These are phyloP conservation scores for Amitus sp. DNA, from an alignment of 2,888 invertebrate species.

Conservation along the genomic window DNA sequence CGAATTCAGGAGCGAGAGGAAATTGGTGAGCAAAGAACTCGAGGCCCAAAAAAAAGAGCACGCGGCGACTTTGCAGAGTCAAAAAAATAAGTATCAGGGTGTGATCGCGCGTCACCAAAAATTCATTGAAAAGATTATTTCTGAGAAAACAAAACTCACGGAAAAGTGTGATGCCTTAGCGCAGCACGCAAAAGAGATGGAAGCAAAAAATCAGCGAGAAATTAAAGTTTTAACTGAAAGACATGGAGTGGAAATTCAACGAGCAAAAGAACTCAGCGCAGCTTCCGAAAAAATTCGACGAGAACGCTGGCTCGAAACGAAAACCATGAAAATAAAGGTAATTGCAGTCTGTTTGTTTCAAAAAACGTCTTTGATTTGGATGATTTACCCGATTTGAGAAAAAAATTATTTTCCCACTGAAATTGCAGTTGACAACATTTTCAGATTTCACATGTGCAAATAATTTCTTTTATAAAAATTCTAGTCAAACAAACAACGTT, in stretches of 20 bases:
- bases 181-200: conserved; percentile 73
- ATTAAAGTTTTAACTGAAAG: conserved; percentile 79
- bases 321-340: conserved; percentile 87
- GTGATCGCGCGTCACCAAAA: conserved; percentile 82
- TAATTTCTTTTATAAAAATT: too few relatives aligned
- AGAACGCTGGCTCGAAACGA: conserved; percentile 85
- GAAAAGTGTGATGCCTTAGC: conserved; percentile 79
- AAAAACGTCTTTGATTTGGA: neutral
- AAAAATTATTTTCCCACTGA: too few relatives aligned
- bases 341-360: neutral
- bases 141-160: conserved; percentile 81
- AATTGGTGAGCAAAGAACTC: conserved; percentile 62
- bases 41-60: conserved; percentile 64
- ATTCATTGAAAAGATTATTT: conserved; percentile 82
- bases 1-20: conserved; percentile 63
- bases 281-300: conserved; percentile 80
- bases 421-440: too few relatives aligned
- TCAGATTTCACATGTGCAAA: too few relatives aligned
- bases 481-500: too few relatives aligned
- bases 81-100: conserved; percentile 78
- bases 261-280: conserved; percentile 79
- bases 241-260: conserved; percentile 78
- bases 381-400: too few relatives aligned
- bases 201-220: conserved; percentile 73
- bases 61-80: conserved; percentile 67